These are phyloP conservation scores for Xiphophorus hellerii DNA, from an alignment of 2,113 vertebrate species.

Conservation along the genomic window DNA sequence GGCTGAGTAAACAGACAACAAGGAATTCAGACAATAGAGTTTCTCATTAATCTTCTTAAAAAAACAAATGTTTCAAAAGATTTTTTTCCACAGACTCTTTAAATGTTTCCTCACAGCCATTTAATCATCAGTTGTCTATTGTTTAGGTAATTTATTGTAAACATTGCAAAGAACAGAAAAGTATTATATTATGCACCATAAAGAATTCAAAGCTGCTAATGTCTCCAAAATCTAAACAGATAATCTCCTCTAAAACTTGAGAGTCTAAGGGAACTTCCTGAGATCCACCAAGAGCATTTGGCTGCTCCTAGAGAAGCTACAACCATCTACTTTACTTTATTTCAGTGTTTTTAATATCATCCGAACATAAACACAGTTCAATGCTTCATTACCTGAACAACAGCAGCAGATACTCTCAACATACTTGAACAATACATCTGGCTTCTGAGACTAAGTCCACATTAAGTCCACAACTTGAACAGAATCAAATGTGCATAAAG, in stretches of 20 bases:
- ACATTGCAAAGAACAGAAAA: not conserved
- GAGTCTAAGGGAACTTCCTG: not conserved
- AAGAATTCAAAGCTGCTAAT: not conserved
- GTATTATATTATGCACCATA: not conserved
- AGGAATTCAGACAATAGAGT: slow-evolving; percentile 15
- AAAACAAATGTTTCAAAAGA: slow-evolving; percentile 42
- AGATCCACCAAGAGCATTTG: not conserved
- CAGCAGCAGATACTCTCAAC: too few species aligned
- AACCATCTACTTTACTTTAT: not conserved
- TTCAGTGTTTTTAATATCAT: not conserved
- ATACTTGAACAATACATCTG: too few species aligned
- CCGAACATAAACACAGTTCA: too few species aligned
- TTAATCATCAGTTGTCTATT: slow-evolving; percentile 1
- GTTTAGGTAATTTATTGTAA: slow-evolving; percentile 28
- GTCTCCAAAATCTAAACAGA: not conserved
- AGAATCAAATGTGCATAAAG: too few species aligned
- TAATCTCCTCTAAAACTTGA: not conserved
- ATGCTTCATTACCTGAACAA: too few species aligned
- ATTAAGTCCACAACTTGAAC: too few species aligned
- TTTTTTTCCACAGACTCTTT: slow-evolving; percentile 25
- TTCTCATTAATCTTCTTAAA: slow-evolving; percentile 24
- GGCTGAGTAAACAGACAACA: slow-evolving; percentile 46
- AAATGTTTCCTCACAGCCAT: slow-evolving; percentile 16
- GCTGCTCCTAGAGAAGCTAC: not conserved
- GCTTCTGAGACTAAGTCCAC: too few species aligned